Base-by-base conservation (phyloP, 2,113 vertebrate genomes). In the Cariama cristata region DNA sequence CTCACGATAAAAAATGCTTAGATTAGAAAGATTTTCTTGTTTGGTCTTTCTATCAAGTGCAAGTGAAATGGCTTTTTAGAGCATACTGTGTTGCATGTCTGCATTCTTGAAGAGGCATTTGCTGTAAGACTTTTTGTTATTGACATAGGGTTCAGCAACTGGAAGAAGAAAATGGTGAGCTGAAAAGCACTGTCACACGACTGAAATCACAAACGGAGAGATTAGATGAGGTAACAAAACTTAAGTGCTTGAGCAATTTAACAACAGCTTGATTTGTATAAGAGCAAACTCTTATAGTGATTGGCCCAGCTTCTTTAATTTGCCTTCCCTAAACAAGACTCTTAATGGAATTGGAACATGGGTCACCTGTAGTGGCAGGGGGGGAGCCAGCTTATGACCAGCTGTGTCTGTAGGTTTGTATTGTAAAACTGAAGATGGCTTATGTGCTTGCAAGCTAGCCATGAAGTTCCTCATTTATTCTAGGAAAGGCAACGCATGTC, bases 401-500 rank as follows among this genome's bases (percentile, higher is more conserved):
- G 38, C 60, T 77, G 40, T 77, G n/a, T 80, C 38, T 32, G 0
- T 35, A 38, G 63, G 11, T n/a, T 42, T 7, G 6, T 42, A 11
- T 6, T 56, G 77, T 49, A 66, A 11, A 59, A 16, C 53, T 53
- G 81, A 47, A 84, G 35, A 4, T 42, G 62, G 45, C 26, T 58
- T 17, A 5, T 49, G 53, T 59, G 13, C 33, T 52, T 68, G 53
- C 6, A 64, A 42, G 38, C 47, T 49, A 11, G 22, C 33, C 71
- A 2, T 95, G 58, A 93, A 52, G 11, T 27, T 45, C 18, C 53
- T 50, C 1, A 0, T 95, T 47, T 40, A 19, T 53, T 56, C 20
- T 96, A 99, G 99, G 99, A 99, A 95, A 99, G 99, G 90, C 99
- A 99, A 95, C 98, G 99, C 74, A 99, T 99, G 99, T 99, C 99